Evolutionary conservation across 2,797 vertebrate species (phyloP), one percentile per base, ranked within the genome.

Genomic region (Sebastolobus alascanus): DNA sequence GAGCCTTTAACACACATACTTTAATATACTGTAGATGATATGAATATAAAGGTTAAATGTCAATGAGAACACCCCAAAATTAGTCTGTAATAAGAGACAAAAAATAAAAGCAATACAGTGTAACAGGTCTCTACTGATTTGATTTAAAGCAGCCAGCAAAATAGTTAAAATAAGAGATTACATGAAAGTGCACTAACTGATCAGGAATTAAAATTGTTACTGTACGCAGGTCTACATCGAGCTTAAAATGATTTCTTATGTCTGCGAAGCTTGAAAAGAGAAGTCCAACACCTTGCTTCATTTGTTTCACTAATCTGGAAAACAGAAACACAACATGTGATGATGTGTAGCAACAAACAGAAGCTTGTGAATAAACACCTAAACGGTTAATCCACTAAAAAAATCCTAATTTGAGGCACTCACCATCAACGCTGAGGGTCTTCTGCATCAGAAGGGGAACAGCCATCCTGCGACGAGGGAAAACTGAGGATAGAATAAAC

Each of bases 371-470:
- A 67, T 25, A 58, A 67, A 52, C 7, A 27, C 3, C 1, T 14
- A 1, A 25, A n/a, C 7, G 5, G 6, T 20, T 14, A 5, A 75
- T 22, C 3, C 2, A 20, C 3, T 55, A 13, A 43, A 73, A 61
- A 29, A 38, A 58, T 8, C 10, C 2, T 2, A 3, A 72, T 68
- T 14, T 0, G 4, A 76, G 25, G 29, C 20, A 4, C 89, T 87
- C 64, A 93, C 91, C 87, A 1, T 81, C 66, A 1, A 63, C 0
- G 20, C 4, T 5, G 61, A 43, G 3, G 35, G 86, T 79, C 81
- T 84, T 85, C 77, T 88, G 78, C 89, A 90, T 84, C 66, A 84
- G 6, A 29, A 35, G 80, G 35, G 89, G 84, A 14, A 73, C 3
- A 0, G 27, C 1, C 77, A 82, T 82, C 63, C 63, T 73, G 8